Evolutionary conservation across 2,797 vertebrate genomes (phyloP), one percentile per base, ranked within the genome.

Genomic region (Pseudochirops corinnae): DNA sequence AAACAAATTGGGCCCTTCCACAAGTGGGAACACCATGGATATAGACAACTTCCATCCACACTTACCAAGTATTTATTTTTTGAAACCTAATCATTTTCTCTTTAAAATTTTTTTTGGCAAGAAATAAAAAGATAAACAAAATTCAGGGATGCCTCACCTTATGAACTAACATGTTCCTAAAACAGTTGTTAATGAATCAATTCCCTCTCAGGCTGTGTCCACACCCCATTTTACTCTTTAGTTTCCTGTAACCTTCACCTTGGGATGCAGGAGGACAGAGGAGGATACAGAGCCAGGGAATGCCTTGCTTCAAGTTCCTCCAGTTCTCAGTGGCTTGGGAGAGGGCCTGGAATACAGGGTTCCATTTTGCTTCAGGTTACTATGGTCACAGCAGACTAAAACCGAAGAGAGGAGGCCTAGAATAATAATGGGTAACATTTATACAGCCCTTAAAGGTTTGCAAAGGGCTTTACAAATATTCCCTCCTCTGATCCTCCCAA

Each of bases 11-110:
- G 21, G 21, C 74, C 2, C 39, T 82, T 46, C 74, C 39, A 53
- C 90, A 53, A 60, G 92, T 94, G 55, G 92, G 31, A 33, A 67
- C 92, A 53, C 24, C n/a, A 93, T 16, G 33, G 62, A 74, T n/a
- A 16, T 7, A 39, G n/a, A 39, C 67, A 39, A n/a, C 62, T 39
- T 74, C 33, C 13, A 74, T 18, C n/a, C n/a, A 46, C 18, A 82
- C 9, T 39, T 4, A 46, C 74, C 21, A 46, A 10, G 39, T 21
- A 7, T 82, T 82, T 82, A 46, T 24, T 46, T 46, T 11, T 46
- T 82, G 9, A 82, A 46, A 82, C 21, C 18, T 31, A 67, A 67
- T 67, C 0, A 2, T n/a, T 67, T 67, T 67, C 60, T 62, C 33
- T 67, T 67, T 16, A 67, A 33, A 62, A 67, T 16, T 26, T 67